phyloP scores from a whole-genome alignment of 2,113 vertebrate genomes.

The Sterrhoptilus dennistouni region DNA sequence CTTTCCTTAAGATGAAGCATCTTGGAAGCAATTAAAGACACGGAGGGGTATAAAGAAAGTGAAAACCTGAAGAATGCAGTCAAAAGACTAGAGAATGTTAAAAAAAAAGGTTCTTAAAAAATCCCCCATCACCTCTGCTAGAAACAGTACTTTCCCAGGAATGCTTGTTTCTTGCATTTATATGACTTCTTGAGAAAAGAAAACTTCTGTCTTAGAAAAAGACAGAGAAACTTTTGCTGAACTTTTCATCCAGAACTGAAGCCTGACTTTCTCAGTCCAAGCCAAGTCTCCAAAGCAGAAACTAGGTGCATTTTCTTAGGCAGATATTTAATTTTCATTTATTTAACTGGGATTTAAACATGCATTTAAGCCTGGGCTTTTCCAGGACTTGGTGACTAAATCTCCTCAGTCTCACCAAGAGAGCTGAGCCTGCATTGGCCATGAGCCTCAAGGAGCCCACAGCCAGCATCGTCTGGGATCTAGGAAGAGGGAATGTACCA shows the following conservation, averaged over 20 bases:
- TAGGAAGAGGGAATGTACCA: background rate
- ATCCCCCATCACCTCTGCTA: background rate
- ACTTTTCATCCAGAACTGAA: background rate
- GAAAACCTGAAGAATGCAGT: background rate
- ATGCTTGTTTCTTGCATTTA: background rate
- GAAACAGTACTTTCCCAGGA: background rate
- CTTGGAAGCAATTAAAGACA: background rate
- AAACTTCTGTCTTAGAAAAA: background rate
- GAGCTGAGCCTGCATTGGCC: too few species aligned
- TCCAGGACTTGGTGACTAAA: background rate
- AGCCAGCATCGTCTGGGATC: background rate
- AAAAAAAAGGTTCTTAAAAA: background rate
- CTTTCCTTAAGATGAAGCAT: background rate
- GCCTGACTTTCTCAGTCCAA: background rate
- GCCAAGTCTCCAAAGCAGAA: background rate
- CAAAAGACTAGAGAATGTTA: background rate
- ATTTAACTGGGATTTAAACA: background rate
- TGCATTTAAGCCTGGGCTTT: background rate
- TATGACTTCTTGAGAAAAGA: background rate
- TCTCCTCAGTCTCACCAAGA: background rate
- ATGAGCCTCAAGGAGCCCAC: fast-evolving
- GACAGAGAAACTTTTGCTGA: background rate
- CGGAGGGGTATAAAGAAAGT: background rate
- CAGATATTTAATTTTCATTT: background rate
- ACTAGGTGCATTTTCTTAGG: background rate